phyloP scores from a whole-genome alignment of 1,140 invertebrate genomes.

The Globodera ellingtonae region DNA sequence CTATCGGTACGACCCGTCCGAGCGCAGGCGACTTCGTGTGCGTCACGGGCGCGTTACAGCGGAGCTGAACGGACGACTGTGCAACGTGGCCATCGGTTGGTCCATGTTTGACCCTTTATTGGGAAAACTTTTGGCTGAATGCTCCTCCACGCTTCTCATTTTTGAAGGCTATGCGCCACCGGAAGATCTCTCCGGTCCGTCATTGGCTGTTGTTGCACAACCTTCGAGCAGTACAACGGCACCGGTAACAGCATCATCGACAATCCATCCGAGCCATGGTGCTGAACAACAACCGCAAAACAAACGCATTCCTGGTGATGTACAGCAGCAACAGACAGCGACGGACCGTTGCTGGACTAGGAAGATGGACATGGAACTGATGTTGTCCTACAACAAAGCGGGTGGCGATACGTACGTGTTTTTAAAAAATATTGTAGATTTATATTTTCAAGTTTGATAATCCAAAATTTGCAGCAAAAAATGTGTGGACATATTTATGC shows the following conservation, averaged over 20 bases:
- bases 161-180: background rate
- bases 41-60: conserved; percentile 27
- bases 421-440: background rate
- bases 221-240: background rate
- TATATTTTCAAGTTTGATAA: background rate
- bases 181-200: background rate
- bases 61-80: conserved; percentile 14
- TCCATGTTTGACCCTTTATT: background rate
- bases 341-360: background rate
- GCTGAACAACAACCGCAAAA: no score
- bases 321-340: background rate
- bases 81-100: conserved; percentile 3
- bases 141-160: background rate
- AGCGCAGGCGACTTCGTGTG: conserved; percentile 27
- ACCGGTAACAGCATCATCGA: no score
- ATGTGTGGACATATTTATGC: background rate
- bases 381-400: background rate
- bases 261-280: no score
- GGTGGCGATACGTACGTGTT: background rate
- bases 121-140: no score
- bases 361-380: background rate
- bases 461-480: background rate
- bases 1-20: conserved; percentile 18
- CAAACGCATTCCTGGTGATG: no score
- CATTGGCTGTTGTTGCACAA: background rate